Evolutionary conservation across 92 coral and sea anemone species (phyloP).

Genomic region (Muricea muricata): DNA sequence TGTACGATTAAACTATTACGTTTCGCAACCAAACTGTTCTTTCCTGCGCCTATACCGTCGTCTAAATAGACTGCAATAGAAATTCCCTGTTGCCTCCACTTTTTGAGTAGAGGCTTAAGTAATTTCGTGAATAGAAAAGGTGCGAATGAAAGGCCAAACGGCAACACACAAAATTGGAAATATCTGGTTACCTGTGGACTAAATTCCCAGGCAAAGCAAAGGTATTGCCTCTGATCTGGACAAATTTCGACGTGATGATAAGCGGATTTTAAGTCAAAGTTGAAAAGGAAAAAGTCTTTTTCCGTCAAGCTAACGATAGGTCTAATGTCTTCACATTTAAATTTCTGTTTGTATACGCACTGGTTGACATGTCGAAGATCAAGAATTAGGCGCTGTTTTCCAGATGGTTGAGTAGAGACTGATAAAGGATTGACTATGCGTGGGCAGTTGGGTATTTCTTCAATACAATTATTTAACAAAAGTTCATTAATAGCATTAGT

Average conservation of each 20-base stretch:
- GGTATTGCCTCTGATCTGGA: neutral
- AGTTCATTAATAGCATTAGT: slow-evolving; percentile 41
- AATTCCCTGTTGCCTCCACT: slow-evolving; percentile 49
- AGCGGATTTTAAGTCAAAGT: neutral
- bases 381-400: slow-evolving; percentile 49
- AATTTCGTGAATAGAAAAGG: slow-evolving; percentile 48
- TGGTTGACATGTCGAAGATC: slow-evolving; percentile 64
- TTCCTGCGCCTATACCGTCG: slow-evolving; percentile 51
- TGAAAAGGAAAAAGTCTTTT: neutral
- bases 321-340: slow-evolving; percentile 4
- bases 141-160: slow-evolving; percentile 34
- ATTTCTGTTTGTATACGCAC: slow-evolving; percentile 39
- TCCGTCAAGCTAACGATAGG: neutral
- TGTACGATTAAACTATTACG: neutral
- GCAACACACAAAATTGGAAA: slow-evolving; percentile 20
- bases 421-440: slow-evolving; percentile 54
- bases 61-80: slow-evolving; percentile 47
- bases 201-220: neutral
- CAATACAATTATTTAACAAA: slow-evolving; percentile 1
- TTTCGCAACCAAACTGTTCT: neutral
- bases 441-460: neutral
- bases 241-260: neutral
- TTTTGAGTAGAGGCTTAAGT: slow-evolving; percentile 43
- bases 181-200: neutral
- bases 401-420: slow-evolving; percentile 30